Conservation (phyloP, 1,140 invertebrate species). For the Drosophila kepulauana region DNA sequence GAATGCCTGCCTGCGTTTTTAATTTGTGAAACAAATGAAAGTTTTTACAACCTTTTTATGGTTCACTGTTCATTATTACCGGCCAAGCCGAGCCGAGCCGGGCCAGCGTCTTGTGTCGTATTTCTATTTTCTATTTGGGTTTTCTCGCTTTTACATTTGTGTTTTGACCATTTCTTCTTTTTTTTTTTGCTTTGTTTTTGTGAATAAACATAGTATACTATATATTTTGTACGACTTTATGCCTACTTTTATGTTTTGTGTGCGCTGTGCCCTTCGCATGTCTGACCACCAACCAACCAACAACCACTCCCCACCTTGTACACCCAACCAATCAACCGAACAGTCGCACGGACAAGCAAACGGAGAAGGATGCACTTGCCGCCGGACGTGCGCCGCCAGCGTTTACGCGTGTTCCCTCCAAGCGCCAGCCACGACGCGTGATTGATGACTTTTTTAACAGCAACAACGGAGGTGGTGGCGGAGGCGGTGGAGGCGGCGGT, state of each 20-base stretch:
- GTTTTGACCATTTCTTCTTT: background rate
- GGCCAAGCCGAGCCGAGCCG: constrained; percentile 17
- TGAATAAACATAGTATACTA: constrained; percentile 50
- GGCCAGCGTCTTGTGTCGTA: constrained; percentile 57
- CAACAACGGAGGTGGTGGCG: constrained; percentile 79
- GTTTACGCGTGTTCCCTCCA: constrained; percentile 95
- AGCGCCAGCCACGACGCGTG: constrained; percentile 92
- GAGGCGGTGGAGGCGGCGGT: constrained; percentile 11
- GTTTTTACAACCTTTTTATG: constrained; percentile 83
- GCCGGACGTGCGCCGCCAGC: constrained; percentile 90
- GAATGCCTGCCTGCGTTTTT: constrained; percentile 53
- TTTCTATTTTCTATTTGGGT: constrained; percentile 38
- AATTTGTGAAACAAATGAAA: constrained; percentile 82
- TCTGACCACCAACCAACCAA: constrained; percentile 49
- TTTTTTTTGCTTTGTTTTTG: constrained; percentile 46
- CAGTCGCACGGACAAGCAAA: constrained; percentile 89
- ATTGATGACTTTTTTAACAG: constrained; percentile 88
- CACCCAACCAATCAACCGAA: constrained; percentile 81
- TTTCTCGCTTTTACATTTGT: constrained; percentile 16
- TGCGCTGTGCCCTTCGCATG: constrained; percentile 61
- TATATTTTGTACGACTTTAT: constrained; percentile 74
- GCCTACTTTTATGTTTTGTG: constrained; percentile 79
- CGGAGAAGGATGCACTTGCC: constrained; percentile 87
- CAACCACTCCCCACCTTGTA: background rate
- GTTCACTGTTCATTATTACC: constrained; percentile 81